Percentiles rank a stretch among this genome's conserved stretches.
phyloP scores from a whole-genome alignment of 2,888 invertebrate genomes.

The Scrobipalpa costella region DNA sequence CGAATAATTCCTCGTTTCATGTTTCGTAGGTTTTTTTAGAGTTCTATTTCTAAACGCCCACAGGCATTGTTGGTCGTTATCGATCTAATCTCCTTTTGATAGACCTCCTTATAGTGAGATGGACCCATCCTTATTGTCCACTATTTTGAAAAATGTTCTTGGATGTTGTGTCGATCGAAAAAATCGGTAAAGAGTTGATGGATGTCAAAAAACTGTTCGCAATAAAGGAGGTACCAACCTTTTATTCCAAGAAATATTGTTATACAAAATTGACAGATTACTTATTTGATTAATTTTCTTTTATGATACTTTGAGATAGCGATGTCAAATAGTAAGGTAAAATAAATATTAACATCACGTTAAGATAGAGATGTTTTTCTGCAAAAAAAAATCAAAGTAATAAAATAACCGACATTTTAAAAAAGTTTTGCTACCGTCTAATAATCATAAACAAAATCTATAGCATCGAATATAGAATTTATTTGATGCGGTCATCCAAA shows the following conservation, averaged over 20 bases:
- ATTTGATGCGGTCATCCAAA: conserved; percentile 53
- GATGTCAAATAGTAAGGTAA: too few species aligned
- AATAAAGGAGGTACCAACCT: neutral
- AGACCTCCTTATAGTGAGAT: conserved; percentile 68
- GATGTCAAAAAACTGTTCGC: conserved; percentile 41
- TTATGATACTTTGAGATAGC: too few species aligned
- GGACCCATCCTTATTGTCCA: conserved; percentile 72
- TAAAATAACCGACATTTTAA: neutral
- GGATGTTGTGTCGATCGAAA: conserved; percentile 29
- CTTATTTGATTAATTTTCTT: too few species aligned
- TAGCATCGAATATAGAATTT: conserved; percentile 11
- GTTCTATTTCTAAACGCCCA: conserved; percentile 68
- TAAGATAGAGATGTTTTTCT: too few species aligned
- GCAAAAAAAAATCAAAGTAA: too few species aligned
- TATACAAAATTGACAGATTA: too few species aligned
- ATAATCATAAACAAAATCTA: conserved; percentile 3
- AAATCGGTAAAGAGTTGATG: conserved; percentile 66
- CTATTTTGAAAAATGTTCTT: conserved; percentile 49
- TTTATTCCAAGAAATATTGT: neutral
- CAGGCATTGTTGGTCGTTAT: conserved; percentile 70
- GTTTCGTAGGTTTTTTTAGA: conserved; percentile 71
- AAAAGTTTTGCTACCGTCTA: neutral
- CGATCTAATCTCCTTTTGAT: conserved; percentile 79
- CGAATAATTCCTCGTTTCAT: conserved; percentile 80
- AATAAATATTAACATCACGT: too few species aligned